phyloP scores from a whole-genome alignment of 2,888 invertebrate genomes.

The Bruchidius siliquastri region DNA sequence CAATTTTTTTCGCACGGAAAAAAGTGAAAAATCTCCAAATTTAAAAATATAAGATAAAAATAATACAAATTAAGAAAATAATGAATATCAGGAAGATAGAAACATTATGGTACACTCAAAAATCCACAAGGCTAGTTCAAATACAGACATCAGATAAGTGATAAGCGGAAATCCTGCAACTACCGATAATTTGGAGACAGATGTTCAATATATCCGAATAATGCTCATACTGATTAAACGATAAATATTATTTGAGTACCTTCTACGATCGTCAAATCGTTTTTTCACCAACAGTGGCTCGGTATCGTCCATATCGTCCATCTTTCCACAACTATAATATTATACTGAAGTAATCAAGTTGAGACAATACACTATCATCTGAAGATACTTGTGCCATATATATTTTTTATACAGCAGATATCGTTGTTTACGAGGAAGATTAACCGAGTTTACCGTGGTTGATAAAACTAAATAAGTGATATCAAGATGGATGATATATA shows the following conservation, averaged over 20 bases:
- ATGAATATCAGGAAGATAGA: no score
- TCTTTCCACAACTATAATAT: not conserved
- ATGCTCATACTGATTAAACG: no score
- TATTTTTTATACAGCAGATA: not conserved
- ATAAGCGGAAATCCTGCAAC: no score
- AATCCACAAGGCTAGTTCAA: no score
- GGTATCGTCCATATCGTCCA: slow-evolving; percentile 5
- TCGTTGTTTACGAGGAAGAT: not conserved
- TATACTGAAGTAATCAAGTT: not conserved
- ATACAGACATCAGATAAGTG: no score
- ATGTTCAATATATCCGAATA: no score
- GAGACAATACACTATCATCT: not conserved
- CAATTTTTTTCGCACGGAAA: no score
- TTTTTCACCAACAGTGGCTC: slow-evolving; percentile 17
- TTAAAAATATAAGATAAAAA: no score
- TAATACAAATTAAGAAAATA: no score
- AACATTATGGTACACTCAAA: no score
- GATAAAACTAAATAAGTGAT: not conserved
- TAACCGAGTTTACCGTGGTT: not conserved
- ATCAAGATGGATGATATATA: not conserved
- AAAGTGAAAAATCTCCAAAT: no score
- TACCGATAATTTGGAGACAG: no score
- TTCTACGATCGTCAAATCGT: slow-evolving; percentile 7
- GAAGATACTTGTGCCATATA: not conserved
- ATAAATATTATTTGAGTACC: slow-evolving; percentile 9